A percentile compares a stretch with the other conserved stretches of the same genome.
These are phyloP conservation scores for Forbesichthys agassizii DNA, from an alignment of 2,113 vertebrate genomes.

Conservation along the genomic window DNA sequence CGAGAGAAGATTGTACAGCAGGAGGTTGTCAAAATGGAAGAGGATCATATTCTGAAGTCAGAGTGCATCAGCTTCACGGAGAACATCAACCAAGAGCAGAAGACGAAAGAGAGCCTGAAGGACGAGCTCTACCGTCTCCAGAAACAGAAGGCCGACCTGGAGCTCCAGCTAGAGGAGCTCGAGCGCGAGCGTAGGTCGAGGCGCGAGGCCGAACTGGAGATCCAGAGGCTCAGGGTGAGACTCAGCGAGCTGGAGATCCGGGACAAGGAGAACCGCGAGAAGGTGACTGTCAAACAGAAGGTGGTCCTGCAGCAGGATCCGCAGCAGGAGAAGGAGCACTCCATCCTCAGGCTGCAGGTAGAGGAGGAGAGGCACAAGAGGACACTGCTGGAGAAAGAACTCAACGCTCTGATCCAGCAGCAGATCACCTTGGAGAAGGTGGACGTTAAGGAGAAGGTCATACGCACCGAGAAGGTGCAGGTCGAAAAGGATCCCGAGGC, in stretches of 20 bases:
- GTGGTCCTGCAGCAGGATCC: conserved; percentile 96
- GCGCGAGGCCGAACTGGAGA: conserved; percentile 90
- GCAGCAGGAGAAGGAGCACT: conserved; percentile 92
- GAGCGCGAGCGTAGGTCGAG: conserved; percentile 87
- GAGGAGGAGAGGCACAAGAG: conserved; percentile 90
- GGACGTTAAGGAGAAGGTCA: conserved; percentile 91
- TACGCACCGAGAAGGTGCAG: conserved; percentile 91
- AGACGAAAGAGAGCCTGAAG: conserved; percentile 83
- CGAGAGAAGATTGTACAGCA: conserved; percentile 89
- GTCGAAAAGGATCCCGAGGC: conserved; percentile 91
- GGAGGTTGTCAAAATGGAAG: conserved; percentile 90
- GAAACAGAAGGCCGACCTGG: conserved; percentile 83
- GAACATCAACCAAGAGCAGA: conserved; percentile 87
- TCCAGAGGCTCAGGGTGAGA: conserved; percentile 84
- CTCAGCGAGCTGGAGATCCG: conserved; percentile 84
- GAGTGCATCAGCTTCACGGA: conserved; percentile 82
- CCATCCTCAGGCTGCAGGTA: conserved; percentile 86
- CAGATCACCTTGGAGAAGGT: conserved; percentile 84
- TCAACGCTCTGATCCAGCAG: conserved; percentile 82
- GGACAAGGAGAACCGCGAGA: conserved; percentile 86
- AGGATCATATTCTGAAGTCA: conserved; percentile 84
- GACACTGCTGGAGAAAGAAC: conserved; percentile 85
- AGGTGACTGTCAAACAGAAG: conserved; percentile 93
- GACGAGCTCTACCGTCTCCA: conserved; percentile 85
- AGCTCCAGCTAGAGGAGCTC: conserved; percentile 88